Conservation (phyloP, 2,797 vertebrate genomes). For the Acropternis orthonyx region DNA sequence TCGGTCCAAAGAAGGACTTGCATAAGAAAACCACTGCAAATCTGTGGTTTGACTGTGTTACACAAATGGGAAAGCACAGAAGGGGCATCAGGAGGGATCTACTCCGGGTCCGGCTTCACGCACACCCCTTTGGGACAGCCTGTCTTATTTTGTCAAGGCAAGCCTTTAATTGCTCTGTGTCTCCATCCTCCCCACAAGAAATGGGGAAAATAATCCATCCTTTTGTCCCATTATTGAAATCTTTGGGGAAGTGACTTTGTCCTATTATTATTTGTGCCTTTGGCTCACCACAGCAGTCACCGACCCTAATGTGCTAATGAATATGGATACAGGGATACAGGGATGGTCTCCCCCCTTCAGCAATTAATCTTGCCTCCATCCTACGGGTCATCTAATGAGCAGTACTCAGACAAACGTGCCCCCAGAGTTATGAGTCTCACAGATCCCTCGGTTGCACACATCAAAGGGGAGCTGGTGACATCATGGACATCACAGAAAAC, state of each 20-base stretch:
- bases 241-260: background rate
- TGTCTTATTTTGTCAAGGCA: background rate
- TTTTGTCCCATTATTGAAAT: background rate
- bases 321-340: background rate
- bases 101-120: background rate
- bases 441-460: background rate
- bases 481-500: conserved; percentile 24
- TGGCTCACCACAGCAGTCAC: background rate
- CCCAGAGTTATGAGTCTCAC: background rate
- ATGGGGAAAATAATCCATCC: background rate
- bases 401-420: background rate
- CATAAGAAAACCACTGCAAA: background rate
- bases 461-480: conserved; percentile 48
- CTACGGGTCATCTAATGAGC: background rate
- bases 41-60: background rate
- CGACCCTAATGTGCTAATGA: background rate
- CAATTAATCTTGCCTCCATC: background rate
- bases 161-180: background rate
- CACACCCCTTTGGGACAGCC: background rate
- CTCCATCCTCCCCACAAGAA: background rate
- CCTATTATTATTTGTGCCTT: background rate
- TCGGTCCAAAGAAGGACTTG: background rate
- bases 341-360: background rate
- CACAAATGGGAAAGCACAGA: background rate
- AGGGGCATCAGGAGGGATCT: background rate